Percentiles rank a stretch among this genome's conserved stretches.
Conservation (phyloP, 2,888 invertebrate genomes). For the Seladonia tumulorum region DNA sequence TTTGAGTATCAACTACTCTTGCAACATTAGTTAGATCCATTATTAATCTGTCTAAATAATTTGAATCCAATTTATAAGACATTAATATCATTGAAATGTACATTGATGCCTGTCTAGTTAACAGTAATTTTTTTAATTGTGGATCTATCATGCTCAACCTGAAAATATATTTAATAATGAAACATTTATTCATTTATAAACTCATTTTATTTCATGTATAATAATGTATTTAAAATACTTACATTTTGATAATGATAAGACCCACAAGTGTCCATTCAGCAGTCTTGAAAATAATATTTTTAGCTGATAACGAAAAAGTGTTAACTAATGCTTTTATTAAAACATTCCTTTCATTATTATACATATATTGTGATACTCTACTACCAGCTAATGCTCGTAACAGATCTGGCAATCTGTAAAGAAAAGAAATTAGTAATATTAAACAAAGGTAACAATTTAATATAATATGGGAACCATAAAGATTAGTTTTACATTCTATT, state of each 20-base stretch:
- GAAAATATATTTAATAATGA: constrained; percentile 25
- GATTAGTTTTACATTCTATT: constrained; percentile 86
- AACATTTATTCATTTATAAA: too few species aligned
- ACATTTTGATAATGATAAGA: constrained; percentile 89
- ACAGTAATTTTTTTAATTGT: constrained; percentile 73
- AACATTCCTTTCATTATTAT: constrained; percentile 68
- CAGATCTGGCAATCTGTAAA: constrained; percentile 85
- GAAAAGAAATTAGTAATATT: constrained; percentile 31
- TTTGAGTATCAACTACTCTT: constrained; percentile 35
- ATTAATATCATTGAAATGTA: constrained; percentile 81
- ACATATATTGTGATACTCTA: constrained; percentile 65
- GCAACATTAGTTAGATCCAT: constrained; percentile 62
- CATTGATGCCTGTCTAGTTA: constrained; percentile 76
- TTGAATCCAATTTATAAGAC: constrained; percentile 79
- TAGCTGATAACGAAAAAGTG: constrained; percentile 88
- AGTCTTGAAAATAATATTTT: constrained; percentile 90
- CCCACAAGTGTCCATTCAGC: constrained; percentile 90
- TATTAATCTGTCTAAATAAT: constrained; percentile 78
- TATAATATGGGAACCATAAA: neutral
- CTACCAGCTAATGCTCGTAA: constrained; percentile 84
- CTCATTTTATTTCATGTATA: constrained; percentile 4
- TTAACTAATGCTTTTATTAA: constrained; percentile 85
- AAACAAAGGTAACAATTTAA: constrained; percentile 6
- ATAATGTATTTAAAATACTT: constrained; percentile 77
- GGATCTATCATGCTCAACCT: constrained; percentile 79